Base-by-base conservation (phyloP, 1,140 invertebrate species). In the Pteromalus puparum region DNA sequence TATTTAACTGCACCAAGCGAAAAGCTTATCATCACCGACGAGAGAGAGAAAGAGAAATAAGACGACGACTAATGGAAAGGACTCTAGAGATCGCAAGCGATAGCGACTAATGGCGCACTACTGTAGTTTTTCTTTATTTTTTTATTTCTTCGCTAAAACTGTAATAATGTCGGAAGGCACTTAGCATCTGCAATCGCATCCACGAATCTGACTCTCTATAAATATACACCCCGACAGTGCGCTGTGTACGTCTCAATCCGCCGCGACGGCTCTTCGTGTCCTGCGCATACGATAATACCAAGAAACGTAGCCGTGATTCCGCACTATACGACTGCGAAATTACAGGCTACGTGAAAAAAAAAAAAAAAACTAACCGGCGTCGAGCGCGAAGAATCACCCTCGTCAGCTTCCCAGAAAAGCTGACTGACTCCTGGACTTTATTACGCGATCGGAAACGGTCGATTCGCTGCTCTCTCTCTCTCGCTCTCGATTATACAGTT, bases 391-490 rank as follows among this genome's bases (percentile, higher is more conserved):
- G 53, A 61, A n/a, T 18, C 53, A 61, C 21, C 53, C 53, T n/a
- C 53, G 53, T 61, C 21, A n/a, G 53, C 4, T 61, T 61, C 53
- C 53, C 30, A 34, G 18, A 18, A 15, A 61, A 61, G 53, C 53
- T 61, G 38, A 38, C 38, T n/a, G 30, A 30, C 30, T 34, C 30
- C 53, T 0, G 18, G 53, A 61, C 18, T 61, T 61, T 61, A 61
- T n/a, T n/a, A n/a, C 18, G 18, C 18, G 53, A 61, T 83, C 65
- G 65, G 26, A 83, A 83, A 53, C 38, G 18, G 65, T 26, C 75
- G 68, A 83, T 83, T 83, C 65, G 82, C 34, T n/a, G n/a, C n/a
- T n/a, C n/a, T n/a, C n/a, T n/a, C n/a, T n/a, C 53, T 61, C 53
- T 5, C 53, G 5, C 53, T 5, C 53, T 4, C 53, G 53, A 61